phyloP scores from a whole-genome alignment of 2,797 vertebrate genomes.

The Discoglossus pictus region DNA sequence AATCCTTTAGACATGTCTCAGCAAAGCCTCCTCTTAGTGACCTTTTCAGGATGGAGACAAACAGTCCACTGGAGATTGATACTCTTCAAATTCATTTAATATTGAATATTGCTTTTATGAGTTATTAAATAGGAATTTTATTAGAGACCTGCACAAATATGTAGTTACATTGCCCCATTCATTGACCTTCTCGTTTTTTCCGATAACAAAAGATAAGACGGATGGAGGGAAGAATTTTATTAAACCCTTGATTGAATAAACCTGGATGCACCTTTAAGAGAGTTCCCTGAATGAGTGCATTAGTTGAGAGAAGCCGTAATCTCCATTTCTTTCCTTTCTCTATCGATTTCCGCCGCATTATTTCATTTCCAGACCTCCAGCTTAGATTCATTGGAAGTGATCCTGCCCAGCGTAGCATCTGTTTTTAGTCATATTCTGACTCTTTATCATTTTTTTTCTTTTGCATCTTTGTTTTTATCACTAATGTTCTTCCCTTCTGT shows the following conservation, averaged over 20 bases:
- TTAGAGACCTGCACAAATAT: too few species aligned
- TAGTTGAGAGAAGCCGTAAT: constrained; percentile 37
- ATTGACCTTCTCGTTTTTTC: constrained; percentile 10
- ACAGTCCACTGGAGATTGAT: too few species aligned
- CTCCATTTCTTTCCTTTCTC: constrained; percentile 45
- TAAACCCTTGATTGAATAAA: constrained; percentile 44
- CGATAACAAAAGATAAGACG: constrained; percentile 26
- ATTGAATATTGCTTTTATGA: too few species aligned
- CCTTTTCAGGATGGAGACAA: too few species aligned
- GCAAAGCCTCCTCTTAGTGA: too few species aligned
- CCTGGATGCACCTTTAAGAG: constrained; percentile 36
- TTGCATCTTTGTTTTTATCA: constrained; percentile 20
- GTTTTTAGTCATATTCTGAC: constrained; percentile 45
- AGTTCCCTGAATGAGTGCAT: constrained; percentile 44
- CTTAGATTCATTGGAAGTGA: constrained; percentile 33
- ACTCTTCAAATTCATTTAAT: too few species aligned
- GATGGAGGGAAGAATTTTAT: constrained; percentile 38
- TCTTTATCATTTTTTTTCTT: constrained; percentile 21
- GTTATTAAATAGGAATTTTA: too few species aligned
- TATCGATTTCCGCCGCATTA: constrained; percentile 46
- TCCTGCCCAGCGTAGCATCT: constrained; percentile 46
- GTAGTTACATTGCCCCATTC: too few species aligned
- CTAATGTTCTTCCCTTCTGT: not conserved
- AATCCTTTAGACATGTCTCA: too few species aligned
- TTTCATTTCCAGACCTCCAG: constrained; percentile 47